A percentile compares a stretch with the other conserved stretches of the same genome.
Conservation (phyloP, 2,113 vertebrate genomes). For the Nipponia nippon region DNA sequence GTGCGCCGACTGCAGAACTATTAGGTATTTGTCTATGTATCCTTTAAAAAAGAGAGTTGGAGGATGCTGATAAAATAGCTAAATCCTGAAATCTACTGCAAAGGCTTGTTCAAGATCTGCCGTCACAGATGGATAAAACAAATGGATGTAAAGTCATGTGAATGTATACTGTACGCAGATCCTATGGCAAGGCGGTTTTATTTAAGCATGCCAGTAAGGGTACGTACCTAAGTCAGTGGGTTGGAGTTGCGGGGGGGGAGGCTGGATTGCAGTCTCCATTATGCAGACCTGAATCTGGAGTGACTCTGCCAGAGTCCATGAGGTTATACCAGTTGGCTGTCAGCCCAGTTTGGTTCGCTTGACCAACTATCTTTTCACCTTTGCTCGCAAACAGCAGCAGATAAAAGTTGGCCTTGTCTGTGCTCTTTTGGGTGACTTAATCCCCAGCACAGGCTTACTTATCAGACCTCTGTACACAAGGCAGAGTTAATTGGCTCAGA, state of each 20-base stretch:
- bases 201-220: not conserved
- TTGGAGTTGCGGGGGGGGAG: not conserved
- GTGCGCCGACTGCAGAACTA: not conserved
- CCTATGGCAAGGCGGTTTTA: not conserved
- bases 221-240: not conserved
- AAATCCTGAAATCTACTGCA: not conserved
- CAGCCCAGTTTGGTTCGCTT: not conserved
- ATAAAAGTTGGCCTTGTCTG: slow-evolving; percentile 49
- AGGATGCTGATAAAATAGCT: not conserved
- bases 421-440: slow-evolving; percentile 40
- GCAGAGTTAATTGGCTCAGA: slow-evolving; percentile 25
- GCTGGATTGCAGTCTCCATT: not conserved
- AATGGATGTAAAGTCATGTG: not conserved
- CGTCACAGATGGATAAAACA: not conserved
- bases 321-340: not conserved
- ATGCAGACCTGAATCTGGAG: not conserved
- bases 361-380: slow-evolving; percentile 32
- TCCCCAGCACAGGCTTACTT: slow-evolving; percentile 15
- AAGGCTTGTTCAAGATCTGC: not conserved
- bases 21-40: not conserved
- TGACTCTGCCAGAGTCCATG: not conserved
- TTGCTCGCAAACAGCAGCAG: slow-evolving; percentile 44
- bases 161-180: not conserved
- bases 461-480: slow-evolving; percentile 5
- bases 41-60: not conserved